These are phyloP conservation scores for Apamea monoglypha DNA, from an alignment of 2,888 invertebrate genomes.

Conservation along the genomic window DNA sequence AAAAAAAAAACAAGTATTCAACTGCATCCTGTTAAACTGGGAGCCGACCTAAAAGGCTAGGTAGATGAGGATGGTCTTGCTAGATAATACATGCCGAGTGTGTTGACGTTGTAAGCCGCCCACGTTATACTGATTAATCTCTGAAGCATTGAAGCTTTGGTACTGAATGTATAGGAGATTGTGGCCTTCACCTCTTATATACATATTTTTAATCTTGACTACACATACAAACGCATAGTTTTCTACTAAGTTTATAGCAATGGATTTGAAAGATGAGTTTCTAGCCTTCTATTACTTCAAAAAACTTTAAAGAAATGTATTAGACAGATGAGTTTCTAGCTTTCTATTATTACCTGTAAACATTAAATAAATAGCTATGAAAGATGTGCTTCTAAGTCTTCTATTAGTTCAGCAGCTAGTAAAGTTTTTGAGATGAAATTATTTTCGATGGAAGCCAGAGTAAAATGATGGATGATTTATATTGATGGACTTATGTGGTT, in stretches of 20 bases:
- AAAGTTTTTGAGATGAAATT: conserved; percentile 8
- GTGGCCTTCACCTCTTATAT: neutral
- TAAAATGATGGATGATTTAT: conserved; percentile 9
- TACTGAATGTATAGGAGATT: neutral
- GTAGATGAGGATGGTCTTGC: neutral
- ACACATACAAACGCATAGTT: neutral
- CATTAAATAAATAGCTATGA: neutral
- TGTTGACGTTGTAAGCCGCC: neutral
- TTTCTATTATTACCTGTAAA: neutral
- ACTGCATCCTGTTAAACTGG: no score
- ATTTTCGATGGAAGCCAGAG: neutral
- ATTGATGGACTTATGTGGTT: neutral
- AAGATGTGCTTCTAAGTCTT: neutral
- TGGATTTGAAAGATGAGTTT: neutral
- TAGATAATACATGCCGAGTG: neutral
- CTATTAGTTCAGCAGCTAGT: neutral
- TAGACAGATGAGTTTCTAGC: no score
- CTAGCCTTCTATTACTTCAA: neutral
- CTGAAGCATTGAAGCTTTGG: neutral
- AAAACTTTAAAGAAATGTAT: neutral
- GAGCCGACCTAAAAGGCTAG: neutral
- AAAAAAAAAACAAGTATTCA: neutral
- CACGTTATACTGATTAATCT: neutral
- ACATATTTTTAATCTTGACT: neutral
- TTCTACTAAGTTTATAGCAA: neutral